Evolutionary conservation across 2,888 invertebrate species (phyloP).

Genomic region (Nomada ruficornis): DNA sequence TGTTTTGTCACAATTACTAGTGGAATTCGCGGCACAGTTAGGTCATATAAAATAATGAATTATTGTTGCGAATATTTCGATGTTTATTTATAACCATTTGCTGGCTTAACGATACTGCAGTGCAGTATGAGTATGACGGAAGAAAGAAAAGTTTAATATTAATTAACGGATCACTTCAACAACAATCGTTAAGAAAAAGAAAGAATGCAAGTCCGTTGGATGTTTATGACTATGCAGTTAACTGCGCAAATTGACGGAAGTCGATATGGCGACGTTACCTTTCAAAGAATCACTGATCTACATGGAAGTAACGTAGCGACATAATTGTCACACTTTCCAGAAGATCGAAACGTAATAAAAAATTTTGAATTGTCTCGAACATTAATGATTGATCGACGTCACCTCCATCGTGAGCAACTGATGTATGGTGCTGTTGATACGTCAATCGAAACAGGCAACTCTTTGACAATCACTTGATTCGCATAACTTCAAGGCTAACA

Average conservation of each 20-base stretch:
- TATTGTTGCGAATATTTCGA: neutral
- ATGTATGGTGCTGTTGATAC: slow-evolving; percentile 1
- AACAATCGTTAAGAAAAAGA: neutral
- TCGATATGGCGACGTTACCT: slow-evolving; percentile 49
- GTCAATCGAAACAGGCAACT: slow-evolving; percentile 46
- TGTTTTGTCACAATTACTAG: neutral
- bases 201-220: neutral
- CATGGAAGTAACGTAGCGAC: neutral
- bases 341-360: neutral
- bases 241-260: slow-evolving; percentile 53
- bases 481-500: slow-evolving; percentile 52
- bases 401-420: slow-evolving; percentile 34
- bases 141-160: no score
- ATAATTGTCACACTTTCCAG: neutral
- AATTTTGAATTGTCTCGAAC: slow-evolving; percentile 19
- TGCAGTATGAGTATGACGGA: no score
- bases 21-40: neutral
- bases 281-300: slow-evolving; percentile 5
- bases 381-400: neutral
- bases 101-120: neutral
- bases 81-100: no score
- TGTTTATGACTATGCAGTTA: slow-evolving; percentile 17
- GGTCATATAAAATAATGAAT: neutral
- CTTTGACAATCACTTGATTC: slow-evolving; percentile 21
- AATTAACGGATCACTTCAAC: neutral